Percentiles rank a stretch among this genome's conserved stretches.
Evolutionary conservation across 2,113 vertebrate genomes (phyloP).

Genomic region (Phaethon lepturus): DNA sequence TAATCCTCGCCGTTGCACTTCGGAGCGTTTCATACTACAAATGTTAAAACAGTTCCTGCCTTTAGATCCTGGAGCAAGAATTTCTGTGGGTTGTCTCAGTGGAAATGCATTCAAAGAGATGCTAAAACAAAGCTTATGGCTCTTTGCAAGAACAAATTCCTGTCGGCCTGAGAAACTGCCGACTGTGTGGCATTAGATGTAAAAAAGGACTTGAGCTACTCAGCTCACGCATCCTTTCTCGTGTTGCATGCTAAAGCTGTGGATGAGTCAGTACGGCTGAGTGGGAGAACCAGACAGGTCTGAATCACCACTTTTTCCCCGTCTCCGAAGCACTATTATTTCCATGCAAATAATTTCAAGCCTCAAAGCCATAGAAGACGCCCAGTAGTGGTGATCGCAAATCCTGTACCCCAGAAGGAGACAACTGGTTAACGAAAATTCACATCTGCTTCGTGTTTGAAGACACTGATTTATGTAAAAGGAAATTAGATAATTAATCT

Average conservation of each 20-base stretch:
- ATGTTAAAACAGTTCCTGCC: neutral
- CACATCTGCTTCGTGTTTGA: neutral
- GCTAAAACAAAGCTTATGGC: neutral
- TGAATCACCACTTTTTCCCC: slow-evolving; percentile 59
- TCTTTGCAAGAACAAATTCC: neutral
- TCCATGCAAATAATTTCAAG: slow-evolving; percentile 23
- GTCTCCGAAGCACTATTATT: slow-evolving; percentile 1
- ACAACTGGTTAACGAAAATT: slow-evolving; percentile 17
- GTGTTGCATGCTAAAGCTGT: neutral
- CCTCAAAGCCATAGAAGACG: neutral
- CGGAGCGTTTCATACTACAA: neutral
- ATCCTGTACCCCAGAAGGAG: neutral
- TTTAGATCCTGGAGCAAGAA: neutral
- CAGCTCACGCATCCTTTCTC: slow-evolving; percentile 1
- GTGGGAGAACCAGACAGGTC: slow-evolving; percentile 63
- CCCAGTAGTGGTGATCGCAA: neutral
- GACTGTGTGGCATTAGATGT: neutral
- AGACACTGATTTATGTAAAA: slow-evolving; percentile 10
- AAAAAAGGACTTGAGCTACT: slow-evolving; percentile 16
- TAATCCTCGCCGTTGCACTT: neutral
- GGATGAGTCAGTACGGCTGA: slow-evolving; percentile 46
- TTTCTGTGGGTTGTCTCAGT: neutral
- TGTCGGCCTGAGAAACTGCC: neutral
- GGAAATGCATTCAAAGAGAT: neutral
- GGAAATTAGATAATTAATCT: slow-evolving; percentile 59